These are phyloP conservation scores for Bergia sp. DNA, from an alignment of 92 coral and sea anemone genomes.

Conservation along the genomic window DNA sequence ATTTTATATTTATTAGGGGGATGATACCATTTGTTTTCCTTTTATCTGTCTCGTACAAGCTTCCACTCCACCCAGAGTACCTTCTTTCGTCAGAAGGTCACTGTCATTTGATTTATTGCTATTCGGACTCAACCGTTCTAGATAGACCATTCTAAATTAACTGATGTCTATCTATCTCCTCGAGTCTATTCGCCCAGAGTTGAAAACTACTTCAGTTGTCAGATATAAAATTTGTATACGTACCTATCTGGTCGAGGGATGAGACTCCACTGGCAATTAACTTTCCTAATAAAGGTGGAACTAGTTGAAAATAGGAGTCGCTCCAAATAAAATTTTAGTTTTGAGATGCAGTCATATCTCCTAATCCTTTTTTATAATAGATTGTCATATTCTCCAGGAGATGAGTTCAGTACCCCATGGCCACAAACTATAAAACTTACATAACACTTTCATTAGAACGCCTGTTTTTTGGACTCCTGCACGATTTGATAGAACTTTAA, in stretches of 20 bases:
- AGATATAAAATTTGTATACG: background rate
- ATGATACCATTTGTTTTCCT: slow-evolving; percentile 3
- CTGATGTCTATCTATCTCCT: background rate
- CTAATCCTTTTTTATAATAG: too few relatives aligned
- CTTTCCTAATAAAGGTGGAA: background rate
- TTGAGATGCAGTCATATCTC: background rate
- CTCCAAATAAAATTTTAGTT: background rate
- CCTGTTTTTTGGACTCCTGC: background rate
- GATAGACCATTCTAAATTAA: background rate
- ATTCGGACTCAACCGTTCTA: background rate
- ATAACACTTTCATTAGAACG: too few relatives aligned
- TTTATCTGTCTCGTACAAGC: slow-evolving; percentile 37
- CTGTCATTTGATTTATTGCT: background rate
- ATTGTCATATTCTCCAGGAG: too few relatives aligned
- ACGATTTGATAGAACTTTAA: background rate
- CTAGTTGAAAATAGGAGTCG: too few relatives aligned
- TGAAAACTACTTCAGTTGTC: background rate
- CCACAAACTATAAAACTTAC: too few relatives aligned
- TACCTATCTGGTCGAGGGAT: background rate
- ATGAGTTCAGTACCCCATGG: too few relatives aligned
- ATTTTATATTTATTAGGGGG: background rate
- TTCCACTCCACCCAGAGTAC: background rate
- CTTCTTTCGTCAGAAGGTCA: slow-evolving; percentile 4
- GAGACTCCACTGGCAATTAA: background rate
- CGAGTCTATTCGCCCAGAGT: slow-evolving; percentile 15